A percentile compares a stretch with the other conserved stretches of the same genome.
These are phyloP conservation scores for Sebastes oblongus DNA, from an alignment of 2,797 vertebrate species.

Conservation along the genomic window DNA sequence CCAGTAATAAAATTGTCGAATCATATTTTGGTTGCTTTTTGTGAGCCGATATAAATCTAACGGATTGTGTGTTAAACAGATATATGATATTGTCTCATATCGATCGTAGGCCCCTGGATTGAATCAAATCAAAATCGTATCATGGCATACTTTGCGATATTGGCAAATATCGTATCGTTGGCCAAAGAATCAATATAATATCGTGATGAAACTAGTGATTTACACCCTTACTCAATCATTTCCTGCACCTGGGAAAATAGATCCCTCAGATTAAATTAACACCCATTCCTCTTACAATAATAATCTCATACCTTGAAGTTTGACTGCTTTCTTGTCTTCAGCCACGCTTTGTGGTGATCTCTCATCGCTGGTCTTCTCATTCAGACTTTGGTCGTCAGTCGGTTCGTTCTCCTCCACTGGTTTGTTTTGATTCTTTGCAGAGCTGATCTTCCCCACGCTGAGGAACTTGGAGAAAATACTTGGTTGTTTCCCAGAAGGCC, in stretches of 20 bases:
- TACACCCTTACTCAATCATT: neutral
- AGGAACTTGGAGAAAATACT: conserved; percentile 97
- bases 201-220: too few species aligned
- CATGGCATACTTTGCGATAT: too few species aligned
- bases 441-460: conserved; percentile 88
- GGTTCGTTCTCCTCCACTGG: conserved; percentile 35
- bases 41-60: too few species aligned
- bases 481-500: conserved; percentile 89
- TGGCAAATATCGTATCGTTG: too few species aligned
- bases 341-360: neutral
- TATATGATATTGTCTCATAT: too few species aligned
- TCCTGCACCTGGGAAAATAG: neutral
- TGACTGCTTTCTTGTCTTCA: conserved; percentile 5
- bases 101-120: too few species aligned
- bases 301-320: conserved; percentile 67
- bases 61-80: too few species aligned
- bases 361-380: conserved; percentile 50
- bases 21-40: too few species aligned
- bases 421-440: conserved; percentile 78
- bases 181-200: too few species aligned
- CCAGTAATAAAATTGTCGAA: too few species aligned
- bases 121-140: too few species aligned
- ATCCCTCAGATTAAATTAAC: neutral
- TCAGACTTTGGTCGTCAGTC: conserved; percentile 16
- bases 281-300: neutral